Percentiles rank a stretch among this genome's conserved stretches.
Evolutionary conservation across 2,113 vertebrate genomes (phyloP).

Genomic region (Accipiter cooperii): DNA sequence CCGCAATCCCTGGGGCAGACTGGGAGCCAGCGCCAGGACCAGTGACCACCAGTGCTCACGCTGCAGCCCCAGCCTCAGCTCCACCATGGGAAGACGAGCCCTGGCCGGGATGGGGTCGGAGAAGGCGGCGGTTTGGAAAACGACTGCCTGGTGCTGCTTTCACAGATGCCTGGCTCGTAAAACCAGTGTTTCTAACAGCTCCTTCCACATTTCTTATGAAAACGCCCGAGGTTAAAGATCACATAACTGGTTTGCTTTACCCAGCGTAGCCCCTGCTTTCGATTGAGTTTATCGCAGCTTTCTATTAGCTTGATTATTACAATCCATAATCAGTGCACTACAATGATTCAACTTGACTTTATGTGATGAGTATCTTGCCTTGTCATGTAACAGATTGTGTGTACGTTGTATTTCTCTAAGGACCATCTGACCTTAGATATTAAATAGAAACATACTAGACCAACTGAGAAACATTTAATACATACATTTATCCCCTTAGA

Average conservation of each 20-base stretch:
- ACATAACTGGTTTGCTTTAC: background rate
- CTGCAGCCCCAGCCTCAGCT: background rate
- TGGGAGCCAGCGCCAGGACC: background rate
- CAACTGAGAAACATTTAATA: slow-evolving; percentile 79
- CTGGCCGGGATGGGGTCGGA: rapidly evolving
- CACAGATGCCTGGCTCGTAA: background rate
- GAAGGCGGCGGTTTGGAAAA: background rate
- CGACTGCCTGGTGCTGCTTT: background rate
- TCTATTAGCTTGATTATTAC: slow-evolving; percentile 55
- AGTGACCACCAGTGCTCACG: background rate
- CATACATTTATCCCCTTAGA: slow-evolving; percentile 73
- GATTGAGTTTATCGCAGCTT: slow-evolving; percentile 18
- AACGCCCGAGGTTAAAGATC: slow-evolving; percentile 14
- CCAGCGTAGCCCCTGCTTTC: background rate
- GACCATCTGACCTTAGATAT: slow-evolving; percentile 80
- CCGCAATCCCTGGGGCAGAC: background rate
- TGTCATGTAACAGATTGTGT: slow-evolving; percentile 80
- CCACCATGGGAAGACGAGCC: background rate
- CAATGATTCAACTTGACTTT: slow-evolving; percentile 74
- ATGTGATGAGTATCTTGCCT: slow-evolving; percentile 73
- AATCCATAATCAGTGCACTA: slow-evolving; percentile 61
- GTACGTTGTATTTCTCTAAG: slow-evolving; percentile 78
- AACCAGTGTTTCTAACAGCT: background rate
- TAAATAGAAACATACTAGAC: slow-evolving; percentile 79
- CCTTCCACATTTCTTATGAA: background rate